Evolutionary conservation across 2,888 invertebrate genomes (phyloP).

Genomic region (Drosophila hamatofila): DNA sequence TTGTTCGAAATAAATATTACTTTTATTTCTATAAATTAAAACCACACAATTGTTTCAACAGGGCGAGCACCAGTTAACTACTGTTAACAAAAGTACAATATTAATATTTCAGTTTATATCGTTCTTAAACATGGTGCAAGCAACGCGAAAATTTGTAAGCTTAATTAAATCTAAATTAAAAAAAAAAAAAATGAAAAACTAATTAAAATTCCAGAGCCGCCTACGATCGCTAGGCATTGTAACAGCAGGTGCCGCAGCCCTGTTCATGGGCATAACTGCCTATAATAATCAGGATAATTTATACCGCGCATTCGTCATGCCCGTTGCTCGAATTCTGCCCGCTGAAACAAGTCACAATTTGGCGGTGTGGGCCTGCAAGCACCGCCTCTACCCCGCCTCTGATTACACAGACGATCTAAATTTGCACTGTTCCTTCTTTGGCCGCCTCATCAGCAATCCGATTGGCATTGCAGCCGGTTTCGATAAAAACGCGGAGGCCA

Average conservation of each 20-base stretch:
- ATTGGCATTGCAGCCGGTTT: conserved; percentile 99
- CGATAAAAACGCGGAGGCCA: conserved; percentile 98
- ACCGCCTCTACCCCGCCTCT: conserved; percentile 82
- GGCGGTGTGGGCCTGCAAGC: conserved; percentile 91
- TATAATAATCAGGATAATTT: conserved; percentile 51
- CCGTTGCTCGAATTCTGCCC: conserved; percentile 86
- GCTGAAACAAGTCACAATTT: conserved; percentile 94
- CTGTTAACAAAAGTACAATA: background rate
- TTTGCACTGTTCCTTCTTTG: conserved; percentile 89
- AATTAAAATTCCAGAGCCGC: conserved; percentile 38
- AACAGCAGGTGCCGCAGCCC: conserved; percentile 57
- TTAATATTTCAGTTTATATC: conserved; percentile 20
- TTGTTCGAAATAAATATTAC: background rate
- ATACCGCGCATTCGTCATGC: conserved; percentile 66
- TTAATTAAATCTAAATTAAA: background rate
- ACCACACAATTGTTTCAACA: background rate
- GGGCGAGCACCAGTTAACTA: conserved; percentile 4
- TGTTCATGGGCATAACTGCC: conserved; percentile 46
- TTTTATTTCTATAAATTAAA: background rate
- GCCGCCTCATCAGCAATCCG: conserved; percentile 92
- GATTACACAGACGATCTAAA: conserved; percentile 60
- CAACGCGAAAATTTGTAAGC: conserved; percentile 44
- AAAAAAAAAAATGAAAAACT: background rate
- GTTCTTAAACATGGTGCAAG: conserved; percentile 34
- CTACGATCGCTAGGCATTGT: conserved; percentile 64